Conservation (phyloP, 2,113 vertebrate genomes). For the Melanerpes aurifrons region DNA sequence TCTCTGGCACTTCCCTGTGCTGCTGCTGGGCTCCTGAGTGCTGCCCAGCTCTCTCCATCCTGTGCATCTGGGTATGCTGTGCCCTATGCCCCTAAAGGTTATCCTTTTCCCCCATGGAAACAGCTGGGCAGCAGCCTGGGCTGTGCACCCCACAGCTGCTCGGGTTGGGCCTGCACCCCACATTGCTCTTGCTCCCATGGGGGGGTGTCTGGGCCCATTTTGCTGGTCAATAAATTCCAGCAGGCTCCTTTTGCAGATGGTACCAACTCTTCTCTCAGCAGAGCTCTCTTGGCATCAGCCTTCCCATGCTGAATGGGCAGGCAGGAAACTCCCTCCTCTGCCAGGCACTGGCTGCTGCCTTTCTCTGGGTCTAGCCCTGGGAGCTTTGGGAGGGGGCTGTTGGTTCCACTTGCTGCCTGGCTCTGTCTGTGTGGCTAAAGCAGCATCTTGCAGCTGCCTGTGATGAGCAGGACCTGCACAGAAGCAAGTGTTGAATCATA, state of each 20-base stretch:
- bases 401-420: constrained; percentile 6
- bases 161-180: not conserved
- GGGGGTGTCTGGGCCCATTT: not conserved
- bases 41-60: not conserved
- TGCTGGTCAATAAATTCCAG: constrained; percentile 30
- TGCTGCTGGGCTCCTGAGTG: not conserved
- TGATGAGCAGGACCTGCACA: not conserved
- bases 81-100: not conserved
- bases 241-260: not conserved
- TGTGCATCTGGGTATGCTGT: not conserved
- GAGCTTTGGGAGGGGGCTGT: not conserved
- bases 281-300: not conserved
- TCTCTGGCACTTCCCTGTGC: not conserved
- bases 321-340: not conserved
- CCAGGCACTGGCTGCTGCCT: rapidly evolving
- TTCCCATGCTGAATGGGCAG: not conserved
- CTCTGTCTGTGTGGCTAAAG: constrained; percentile 14
- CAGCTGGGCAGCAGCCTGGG: not conserved
- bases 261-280: not conserved
- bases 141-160: not conserved
- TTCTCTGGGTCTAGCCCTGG: not conserved
- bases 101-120: not conserved
- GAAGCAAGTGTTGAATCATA: not conserved
- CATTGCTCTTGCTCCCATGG: not conserved
- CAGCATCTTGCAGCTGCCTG: not conserved